Evolutionary conservation across 2,113 vertebrate genomes (phyloP).

Genomic region (Perccottus glenii): DNA sequence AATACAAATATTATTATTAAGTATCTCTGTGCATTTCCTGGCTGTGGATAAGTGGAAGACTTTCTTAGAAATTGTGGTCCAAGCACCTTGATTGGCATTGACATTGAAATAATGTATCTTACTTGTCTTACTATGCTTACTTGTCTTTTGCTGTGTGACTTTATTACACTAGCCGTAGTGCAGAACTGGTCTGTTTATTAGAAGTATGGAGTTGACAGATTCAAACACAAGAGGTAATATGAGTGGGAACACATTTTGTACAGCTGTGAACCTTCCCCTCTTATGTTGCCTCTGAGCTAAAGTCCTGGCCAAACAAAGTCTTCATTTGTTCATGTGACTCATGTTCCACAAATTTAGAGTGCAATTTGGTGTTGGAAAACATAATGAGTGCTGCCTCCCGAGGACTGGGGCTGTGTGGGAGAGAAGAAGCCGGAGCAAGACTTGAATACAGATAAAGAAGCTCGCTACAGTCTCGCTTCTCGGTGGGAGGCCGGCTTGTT

Average conservation of each 20-base stretch:
- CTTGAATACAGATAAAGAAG: conserved; percentile 61
- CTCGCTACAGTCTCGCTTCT: conserved; percentile 53
- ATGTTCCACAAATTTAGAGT: conserved; percentile 23
- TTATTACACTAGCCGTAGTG: too few relatives aligned
- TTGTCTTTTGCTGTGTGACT: too few relatives aligned
- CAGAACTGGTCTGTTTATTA: too few relatives aligned
- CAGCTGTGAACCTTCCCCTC: background rate
- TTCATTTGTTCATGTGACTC: conserved; percentile 1
- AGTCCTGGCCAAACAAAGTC: background rate
- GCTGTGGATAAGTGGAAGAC: too few relatives aligned
- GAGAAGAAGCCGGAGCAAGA: conserved; percentile 24
- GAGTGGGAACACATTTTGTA: conserved; percentile 1
- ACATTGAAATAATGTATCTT: too few relatives aligned
- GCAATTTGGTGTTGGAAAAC: conserved; percentile 27
- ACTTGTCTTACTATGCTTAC: too few relatives aligned
- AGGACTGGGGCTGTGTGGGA: conserved; percentile 41
- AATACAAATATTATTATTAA: too few relatives aligned
- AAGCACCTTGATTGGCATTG: too few relatives aligned
- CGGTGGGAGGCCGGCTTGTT: conserved; percentile 52
- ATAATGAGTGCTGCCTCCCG: conserved; percentile 43
- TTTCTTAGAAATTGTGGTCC: too few relatives aligned
- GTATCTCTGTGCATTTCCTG: too few relatives aligned
- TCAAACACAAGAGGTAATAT: background rate
- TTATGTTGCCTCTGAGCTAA: background rate
- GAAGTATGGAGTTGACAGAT: background rate